phyloP scores from a whole-genome alignment of 1,140 invertebrate genomes.

The Papilio dardanus region DNA sequence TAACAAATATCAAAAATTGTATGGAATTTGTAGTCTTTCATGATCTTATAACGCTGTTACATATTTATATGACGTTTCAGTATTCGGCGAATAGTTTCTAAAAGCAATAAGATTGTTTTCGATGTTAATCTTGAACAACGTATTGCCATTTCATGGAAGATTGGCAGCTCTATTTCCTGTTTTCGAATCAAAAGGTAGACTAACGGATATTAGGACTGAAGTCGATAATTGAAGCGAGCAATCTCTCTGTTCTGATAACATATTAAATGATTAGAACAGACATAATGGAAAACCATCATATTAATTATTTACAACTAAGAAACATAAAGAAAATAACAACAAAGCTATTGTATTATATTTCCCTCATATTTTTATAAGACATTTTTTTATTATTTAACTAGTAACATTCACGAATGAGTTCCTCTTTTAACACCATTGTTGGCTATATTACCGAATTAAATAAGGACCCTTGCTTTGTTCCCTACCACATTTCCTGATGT shows the following conservation, averaged over 20 bases:
- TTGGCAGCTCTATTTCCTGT: slow-evolving; percentile 14
- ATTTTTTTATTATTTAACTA: not conserved
- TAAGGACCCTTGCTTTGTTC: slow-evolving; percentile 5
- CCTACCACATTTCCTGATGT: not conserved
- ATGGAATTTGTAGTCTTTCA: no score
- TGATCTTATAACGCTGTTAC: no score
- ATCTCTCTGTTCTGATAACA: not conserved
- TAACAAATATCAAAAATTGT: no score
- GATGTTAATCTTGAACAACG: not conserved
- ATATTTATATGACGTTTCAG: no score
- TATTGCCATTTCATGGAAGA: not conserved
- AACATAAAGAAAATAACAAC: not conserved
- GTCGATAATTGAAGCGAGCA: not conserved
- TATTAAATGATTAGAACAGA: not conserved
- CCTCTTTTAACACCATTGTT: not conserved
- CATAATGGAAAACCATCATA: not conserved
- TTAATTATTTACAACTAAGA: not conserved
- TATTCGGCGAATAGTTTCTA: not conserved
- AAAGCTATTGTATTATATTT: not conserved
- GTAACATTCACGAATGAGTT: not conserved
- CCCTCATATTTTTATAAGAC: not conserved
- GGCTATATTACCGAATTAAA: not conserved
- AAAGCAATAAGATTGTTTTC: not conserved
- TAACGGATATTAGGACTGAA: not conserved
- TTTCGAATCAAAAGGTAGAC: not conserved